Conservation (phyloP, 2,113 vertebrate species). For the Acanthochromis polyacanthus region DNA sequence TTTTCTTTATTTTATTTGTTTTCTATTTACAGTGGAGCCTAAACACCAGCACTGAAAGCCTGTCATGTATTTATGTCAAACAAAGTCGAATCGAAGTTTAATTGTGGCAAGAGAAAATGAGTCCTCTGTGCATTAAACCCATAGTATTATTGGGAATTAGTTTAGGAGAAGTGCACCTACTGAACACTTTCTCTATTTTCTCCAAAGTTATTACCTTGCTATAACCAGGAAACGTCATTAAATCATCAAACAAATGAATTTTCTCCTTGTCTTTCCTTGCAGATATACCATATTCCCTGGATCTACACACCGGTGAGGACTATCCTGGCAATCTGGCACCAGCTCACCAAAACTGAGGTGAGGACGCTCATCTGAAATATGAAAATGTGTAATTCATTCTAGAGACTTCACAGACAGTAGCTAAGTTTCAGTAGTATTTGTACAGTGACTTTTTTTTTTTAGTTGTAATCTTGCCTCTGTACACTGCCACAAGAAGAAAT, state of each 20-base stretch:
- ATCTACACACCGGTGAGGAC: constrained; percentile 62
- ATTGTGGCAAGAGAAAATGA: too few species aligned
- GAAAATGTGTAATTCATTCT: not conserved
- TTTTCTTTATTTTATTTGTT: too few species aligned
- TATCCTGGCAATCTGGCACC: constrained; percentile 68
- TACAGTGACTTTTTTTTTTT: too few species aligned
- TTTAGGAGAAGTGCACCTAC: too few species aligned
- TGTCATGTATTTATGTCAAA: too few species aligned
- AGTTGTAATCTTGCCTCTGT: not conserved
- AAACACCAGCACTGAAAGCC: too few species aligned
- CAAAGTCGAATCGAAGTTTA: too few species aligned
- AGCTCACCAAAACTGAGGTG: constrained; percentile 73
- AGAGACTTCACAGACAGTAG: not conserved
- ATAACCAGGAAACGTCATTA: not conserved
- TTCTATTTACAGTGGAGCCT: too few species aligned
- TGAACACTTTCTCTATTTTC: not conserved
- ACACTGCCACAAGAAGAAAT: not conserved
- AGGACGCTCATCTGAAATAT: constrained; percentile 6
- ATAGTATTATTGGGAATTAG: too few species aligned
- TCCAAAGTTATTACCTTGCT: not conserved
- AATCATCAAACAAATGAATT: not conserved
- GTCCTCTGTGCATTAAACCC: too few species aligned
- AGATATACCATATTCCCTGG: constrained; percentile 75
- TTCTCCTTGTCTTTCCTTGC: not conserved
- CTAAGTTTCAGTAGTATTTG: too few species aligned